A percentile compares a stretch with the other conserved stretches of the same genome.
Evolutionary conservation across 2,888 invertebrate genomes (phyloP).

Genomic region (Drosophila kokeensis): DNA sequence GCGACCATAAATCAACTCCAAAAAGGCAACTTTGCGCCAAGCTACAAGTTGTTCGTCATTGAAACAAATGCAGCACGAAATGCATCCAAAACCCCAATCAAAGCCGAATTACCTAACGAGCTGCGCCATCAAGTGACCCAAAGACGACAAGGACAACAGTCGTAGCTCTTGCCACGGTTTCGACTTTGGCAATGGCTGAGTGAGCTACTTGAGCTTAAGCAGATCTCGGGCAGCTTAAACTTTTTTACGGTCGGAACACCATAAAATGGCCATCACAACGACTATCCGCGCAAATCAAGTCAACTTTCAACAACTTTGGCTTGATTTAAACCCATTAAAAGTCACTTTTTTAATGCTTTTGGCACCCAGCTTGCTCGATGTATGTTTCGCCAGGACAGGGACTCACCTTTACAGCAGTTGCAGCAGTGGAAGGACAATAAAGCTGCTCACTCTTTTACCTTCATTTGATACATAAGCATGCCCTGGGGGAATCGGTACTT

Average conservation of each 20-base stretch:
- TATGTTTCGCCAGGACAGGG: slow-evolving; percentile 28
- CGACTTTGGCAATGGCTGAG: slow-evolving; percentile 2
- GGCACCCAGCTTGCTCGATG: slow-evolving; percentile 52
- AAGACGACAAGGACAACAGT: slow-evolving; percentile 3
- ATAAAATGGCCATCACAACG: slow-evolving; percentile 57
- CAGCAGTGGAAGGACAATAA: slow-evolving; percentile 50
- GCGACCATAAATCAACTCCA: background rate
- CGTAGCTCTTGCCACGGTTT: background rate
- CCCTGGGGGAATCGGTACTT: slow-evolving; percentile 40
- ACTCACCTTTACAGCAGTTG: slow-evolving; percentile 58
- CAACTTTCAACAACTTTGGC: slow-evolving; percentile 80
- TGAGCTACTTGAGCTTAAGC: slow-evolving; percentile 56
- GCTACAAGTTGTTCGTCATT: slow-evolving; percentile 68
- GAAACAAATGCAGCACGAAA: slow-evolving; percentile 79
- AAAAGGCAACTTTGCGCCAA: slow-evolving; percentile 32
- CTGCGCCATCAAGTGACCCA: slow-evolving; percentile 68
- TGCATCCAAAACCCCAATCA: slow-evolving; percentile 72
- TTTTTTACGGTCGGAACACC: slow-evolving; percentile 65
- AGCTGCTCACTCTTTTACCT: slow-evolving; percentile 25
- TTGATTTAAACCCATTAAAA: slow-evolving; percentile 83
- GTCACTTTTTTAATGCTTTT: slow-evolving; percentile 82
- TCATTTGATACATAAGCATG: slow-evolving; percentile 59
- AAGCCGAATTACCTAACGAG: slow-evolving; percentile 78
- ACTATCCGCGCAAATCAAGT: slow-evolving; percentile 73
- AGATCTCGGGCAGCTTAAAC: slow-evolving; percentile 67